Percentiles rank a stretch among this genome's conserved stretches.
These are phyloP conservation scores for Phenganax subtilis DNA, from an alignment of 92 coral and sea anemone species.

Conservation along the genomic window DNA sequence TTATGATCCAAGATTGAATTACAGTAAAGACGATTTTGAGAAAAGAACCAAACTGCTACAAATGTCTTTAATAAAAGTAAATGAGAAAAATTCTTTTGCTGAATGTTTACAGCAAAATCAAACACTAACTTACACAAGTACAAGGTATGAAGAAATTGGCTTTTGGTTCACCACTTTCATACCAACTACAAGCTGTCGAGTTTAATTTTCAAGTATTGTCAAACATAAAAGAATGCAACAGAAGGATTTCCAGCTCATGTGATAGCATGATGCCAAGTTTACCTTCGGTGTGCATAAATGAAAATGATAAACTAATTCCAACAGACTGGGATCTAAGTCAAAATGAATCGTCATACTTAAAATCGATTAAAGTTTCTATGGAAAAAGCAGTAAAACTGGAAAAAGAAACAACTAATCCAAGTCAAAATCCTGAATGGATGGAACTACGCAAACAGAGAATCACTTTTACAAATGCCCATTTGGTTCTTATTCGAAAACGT, in stretches of 20 bases:
- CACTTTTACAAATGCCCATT: slow-evolving; percentile 46
- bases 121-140: too few relatives aligned
- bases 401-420: slow-evolving; percentile 42
- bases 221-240: too few relatives aligned
- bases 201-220: too few relatives aligned
- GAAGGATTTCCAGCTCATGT: too few relatives aligned
- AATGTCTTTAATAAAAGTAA: too few relatives aligned
- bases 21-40: slow-evolving; percentile 28
- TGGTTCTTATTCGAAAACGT: slow-evolving; percentile 43
- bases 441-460: slow-evolving; percentile 50
- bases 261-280: too few relatives aligned
- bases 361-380: slow-evolving; percentile 2
- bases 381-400: slow-evolving; percentile 45
- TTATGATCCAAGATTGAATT: slow-evolving; percentile 17
- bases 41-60: too few relatives aligned
- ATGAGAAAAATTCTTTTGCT: too few relatives aligned
- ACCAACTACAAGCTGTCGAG: too few relatives aligned
- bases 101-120: slow-evolving; percentile 4
- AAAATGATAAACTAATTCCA: slow-evolving; percentile 7
- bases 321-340: slow-evolving; percentile 1
- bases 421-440: slow-evolving; percentile 51
- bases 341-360: not conserved
- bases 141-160: slow-evolving; percentile 23
- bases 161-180: slow-evolving; percentile 47
- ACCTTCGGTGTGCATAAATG: too few relatives aligned